A percentile compares a stretch with the other conserved stretches of the same genome.
Evolutionary conservation across 2,113 vertebrate species (phyloP).

Genomic region (Acrocephalus kingi): DNA sequence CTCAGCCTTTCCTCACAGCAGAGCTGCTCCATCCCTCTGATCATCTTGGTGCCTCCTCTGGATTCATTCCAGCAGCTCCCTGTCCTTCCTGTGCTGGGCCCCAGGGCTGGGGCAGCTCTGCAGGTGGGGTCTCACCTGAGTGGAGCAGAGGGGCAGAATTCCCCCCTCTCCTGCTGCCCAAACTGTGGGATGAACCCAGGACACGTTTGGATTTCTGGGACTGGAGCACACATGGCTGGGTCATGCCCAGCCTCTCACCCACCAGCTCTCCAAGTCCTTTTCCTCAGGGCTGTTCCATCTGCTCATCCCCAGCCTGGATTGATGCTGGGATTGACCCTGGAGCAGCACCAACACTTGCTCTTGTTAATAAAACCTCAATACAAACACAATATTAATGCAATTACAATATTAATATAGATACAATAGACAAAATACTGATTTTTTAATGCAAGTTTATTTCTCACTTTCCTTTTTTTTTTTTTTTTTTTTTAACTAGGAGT

Average conservation of each 20-base stretch:
- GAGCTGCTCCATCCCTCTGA: background rate
- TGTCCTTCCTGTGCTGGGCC: fast-evolving
- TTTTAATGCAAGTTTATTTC: background rate
- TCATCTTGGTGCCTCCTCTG: fast-evolving
- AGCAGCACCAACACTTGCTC: background rate
- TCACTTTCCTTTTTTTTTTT: background rate
- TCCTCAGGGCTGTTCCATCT: background rate
- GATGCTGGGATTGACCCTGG: too few species aligned
- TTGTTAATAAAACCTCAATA: background rate
- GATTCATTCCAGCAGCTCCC: background rate
- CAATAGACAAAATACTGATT: background rate
- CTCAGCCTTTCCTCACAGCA: fast-evolving
- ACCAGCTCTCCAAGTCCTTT: background rate
- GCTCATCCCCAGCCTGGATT: background rate
- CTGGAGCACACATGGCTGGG: background rate
- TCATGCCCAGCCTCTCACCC: background rate
- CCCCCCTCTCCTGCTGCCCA: too few species aligned
- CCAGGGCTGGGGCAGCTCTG: background rate
- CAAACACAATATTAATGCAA: background rate
- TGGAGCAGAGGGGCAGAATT: fast-evolving
- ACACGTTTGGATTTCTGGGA: fast-evolving
- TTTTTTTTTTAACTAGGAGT: background rate
- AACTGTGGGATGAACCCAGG: background rate
- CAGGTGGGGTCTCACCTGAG: background rate
- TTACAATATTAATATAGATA: too few species aligned